A percentile compares a stretch with the other conserved stretches of the same genome.
Conservation (phyloP, 2,888 invertebrate species). For the Hemaris fuciformis region DNA sequence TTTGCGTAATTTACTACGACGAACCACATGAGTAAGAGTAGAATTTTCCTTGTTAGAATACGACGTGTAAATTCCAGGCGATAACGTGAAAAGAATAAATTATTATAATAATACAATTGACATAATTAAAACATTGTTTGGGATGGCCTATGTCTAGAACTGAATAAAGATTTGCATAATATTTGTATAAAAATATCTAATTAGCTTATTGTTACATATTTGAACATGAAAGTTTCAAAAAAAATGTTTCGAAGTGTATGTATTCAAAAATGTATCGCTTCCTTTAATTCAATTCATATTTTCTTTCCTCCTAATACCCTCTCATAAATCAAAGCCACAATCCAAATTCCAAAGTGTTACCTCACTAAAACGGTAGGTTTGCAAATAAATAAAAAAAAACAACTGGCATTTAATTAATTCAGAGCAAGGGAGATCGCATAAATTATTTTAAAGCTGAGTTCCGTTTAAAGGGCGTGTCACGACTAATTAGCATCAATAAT, state of each 20-base stretch:
- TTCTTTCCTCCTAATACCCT: not conserved
- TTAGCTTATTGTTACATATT: too few relatives aligned
- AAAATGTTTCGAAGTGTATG: too few relatives aligned
- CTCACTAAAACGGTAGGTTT: not conserved
- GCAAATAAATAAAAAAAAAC: not conserved
- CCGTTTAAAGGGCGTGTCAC: slow-evolving; percentile 5
- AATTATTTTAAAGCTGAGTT: not conserved
- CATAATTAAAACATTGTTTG: too few relatives aligned
- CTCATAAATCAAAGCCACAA: not conserved
- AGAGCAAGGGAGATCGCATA: not conserved
- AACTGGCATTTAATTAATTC: not conserved
- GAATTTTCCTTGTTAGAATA: not conserved
- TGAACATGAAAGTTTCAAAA: not conserved
- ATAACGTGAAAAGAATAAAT: not conserved
- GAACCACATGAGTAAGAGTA: not conserved
- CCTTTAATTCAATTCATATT: not conserved
- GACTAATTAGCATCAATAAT: slow-evolving; percentile 7
- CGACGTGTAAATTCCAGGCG: not conserved
- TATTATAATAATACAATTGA: not conserved
- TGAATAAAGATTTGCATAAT: too few relatives aligned
- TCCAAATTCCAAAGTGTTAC: not conserved
- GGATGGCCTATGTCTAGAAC: too few relatives aligned
- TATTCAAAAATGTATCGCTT: not conserved
- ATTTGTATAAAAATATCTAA: not conserved
- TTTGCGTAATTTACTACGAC: not conserved